Evolutionary conservation across 2,888 invertebrate species (phyloP), one percentile per base, ranked within the genome.

Genomic region (Nebria brevicollis): DNA sequence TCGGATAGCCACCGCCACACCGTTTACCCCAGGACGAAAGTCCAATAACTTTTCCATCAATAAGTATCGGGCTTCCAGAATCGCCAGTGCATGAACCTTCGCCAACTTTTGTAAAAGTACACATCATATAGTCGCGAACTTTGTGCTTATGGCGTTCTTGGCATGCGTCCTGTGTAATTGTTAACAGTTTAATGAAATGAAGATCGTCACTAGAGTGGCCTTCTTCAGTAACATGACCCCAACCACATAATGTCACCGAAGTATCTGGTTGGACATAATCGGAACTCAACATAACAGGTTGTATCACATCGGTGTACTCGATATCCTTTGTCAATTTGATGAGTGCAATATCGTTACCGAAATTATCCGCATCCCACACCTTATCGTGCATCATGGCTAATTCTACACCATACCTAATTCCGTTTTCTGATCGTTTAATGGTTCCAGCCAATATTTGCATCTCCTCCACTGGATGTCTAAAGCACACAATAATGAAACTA

Each of bases 21-120:
- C 91, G 91, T 86, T 89, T 88, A 3, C 91, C 91, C 91, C 91
- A 91, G 0, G 92, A 92, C 0, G 91, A 91, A 11, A 92, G 86
- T 42, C 92, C 92, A 0, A 90, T 89, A 4, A 91, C 86, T 1
- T 82, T 84, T 68, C 85, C 86, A 1, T 85, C 86, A 75, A 73
- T 68, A 66, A 90, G 89, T 15, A 92, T 85, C 0, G 91, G 91
- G 2, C 91, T 91, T 0, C 92, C 92, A 25, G 91, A 91, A 83
- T 92, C 92, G 82, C 91, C 91, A 90, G 91, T 87, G 2, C 86
- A 88, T 82, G 93, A 92, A 0, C 93, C 93, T 88, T 93, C 91
- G 0, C 93, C 93, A 72, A 86, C 85, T 84, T 89, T 90, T 43
- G 92, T 92, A 15, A 92, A 87, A 0, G 93, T 92, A 84, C 93